A percentile compares a stretch with the other conserved stretches of the same genome.
phyloP scores from a whole-genome alignment of 2,888 invertebrate species.

The Patella depressa region DNA sequence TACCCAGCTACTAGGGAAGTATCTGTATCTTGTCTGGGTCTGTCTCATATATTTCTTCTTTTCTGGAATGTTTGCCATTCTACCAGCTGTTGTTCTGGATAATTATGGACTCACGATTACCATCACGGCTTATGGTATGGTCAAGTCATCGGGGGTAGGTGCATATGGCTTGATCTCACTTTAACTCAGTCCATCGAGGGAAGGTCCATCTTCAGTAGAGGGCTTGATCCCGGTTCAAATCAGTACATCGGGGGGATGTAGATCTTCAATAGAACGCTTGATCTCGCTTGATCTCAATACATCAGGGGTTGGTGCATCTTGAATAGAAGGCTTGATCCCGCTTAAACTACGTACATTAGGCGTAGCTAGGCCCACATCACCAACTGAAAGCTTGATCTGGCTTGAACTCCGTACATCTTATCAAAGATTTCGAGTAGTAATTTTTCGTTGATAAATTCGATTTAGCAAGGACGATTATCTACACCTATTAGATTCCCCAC shows the following conservation, averaged over 20 bases:
- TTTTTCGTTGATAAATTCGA: too few species aligned
- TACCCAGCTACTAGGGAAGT: slow-evolving; percentile 25
- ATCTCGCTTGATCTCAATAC: too few species aligned
- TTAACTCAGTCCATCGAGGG: too few species aligned
- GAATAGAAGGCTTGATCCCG: too few species aligned
- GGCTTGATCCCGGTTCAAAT: slow-evolving; percentile 9
- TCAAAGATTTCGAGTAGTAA: too few species aligned
- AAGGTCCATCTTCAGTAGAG: too few species aligned
- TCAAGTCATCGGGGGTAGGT: slow-evolving; percentile 49
- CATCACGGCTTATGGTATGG: slow-evolving; percentile 54
- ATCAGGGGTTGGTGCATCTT: too few species aligned
- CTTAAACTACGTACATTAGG: slow-evolving; percentile 39
- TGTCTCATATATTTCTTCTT: slow-evolving; percentile 62
- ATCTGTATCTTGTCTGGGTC: slow-evolving; percentile 58
- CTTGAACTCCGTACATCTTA: too few species aligned
- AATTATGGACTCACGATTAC: slow-evolving; percentile 59
- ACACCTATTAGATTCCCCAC: too few species aligned
- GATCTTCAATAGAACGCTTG: not conserved
- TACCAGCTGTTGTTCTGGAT: slow-evolving; percentile 60
- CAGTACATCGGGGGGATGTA: slow-evolving; percentile 46
- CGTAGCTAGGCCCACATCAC: slow-evolving; percentile 29
- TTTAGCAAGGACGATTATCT: too few species aligned
- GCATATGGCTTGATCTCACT: not conserved
- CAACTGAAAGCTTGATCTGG: not conserved
- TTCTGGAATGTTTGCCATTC: slow-evolving; percentile 62